These are phyloP conservation scores for Malacosoma neustria DNA, from an alignment of 2,888 invertebrate species.

Conservation along the genomic window DNA sequence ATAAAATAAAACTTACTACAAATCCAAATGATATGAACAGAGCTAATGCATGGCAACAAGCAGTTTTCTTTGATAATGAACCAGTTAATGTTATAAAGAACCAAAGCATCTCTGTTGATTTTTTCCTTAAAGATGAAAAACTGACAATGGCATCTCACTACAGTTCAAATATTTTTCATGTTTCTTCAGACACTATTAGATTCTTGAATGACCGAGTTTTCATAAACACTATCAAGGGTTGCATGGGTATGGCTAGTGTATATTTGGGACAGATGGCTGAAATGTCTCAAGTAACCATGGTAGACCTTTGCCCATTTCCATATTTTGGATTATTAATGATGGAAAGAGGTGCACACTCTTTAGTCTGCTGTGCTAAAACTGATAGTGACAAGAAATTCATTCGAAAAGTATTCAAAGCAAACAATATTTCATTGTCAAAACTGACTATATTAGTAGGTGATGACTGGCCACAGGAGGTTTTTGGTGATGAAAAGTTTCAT, in stretches of 20 bases:
- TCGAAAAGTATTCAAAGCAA: conserved; percentile 45
- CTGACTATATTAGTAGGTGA: conserved; percentile 47
- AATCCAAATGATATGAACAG: conserved; percentile 64
- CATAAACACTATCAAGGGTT: conserved; percentile 43
- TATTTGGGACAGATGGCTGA: conserved; percentile 50
- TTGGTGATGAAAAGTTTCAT: conserved; percentile 55
- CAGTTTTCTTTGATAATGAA: conserved; percentile 77
- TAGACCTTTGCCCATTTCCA: conserved; percentile 78
- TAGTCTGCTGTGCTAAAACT: conserved; percentile 57
- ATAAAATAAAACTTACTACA: conserved; percentile 76
- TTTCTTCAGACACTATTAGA: conserved; percentile 42
- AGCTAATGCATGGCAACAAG: conserved; percentile 85
- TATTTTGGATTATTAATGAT: conserved; percentile 75
- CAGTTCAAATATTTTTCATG: conserved; percentile 26
- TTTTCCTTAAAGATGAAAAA: conserved; percentile 52
- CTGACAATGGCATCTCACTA: conserved; percentile 33
- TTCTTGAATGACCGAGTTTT: conserved; percentile 69
- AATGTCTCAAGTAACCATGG: conserved; percentile 42
- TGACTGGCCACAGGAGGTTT: conserved; percentile 31
- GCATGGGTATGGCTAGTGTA: conserved; percentile 43
- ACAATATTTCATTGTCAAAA: conserved; percentile 45
- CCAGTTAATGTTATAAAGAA: conserved; percentile 37
- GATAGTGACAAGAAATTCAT: conserved; percentile 52
- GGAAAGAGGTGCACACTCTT: conserved; percentile 54
- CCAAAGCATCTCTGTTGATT: conserved; percentile 35